Conservation (phyloP, 1,140 invertebrate genomes). For the Eueides isabella region DNA sequence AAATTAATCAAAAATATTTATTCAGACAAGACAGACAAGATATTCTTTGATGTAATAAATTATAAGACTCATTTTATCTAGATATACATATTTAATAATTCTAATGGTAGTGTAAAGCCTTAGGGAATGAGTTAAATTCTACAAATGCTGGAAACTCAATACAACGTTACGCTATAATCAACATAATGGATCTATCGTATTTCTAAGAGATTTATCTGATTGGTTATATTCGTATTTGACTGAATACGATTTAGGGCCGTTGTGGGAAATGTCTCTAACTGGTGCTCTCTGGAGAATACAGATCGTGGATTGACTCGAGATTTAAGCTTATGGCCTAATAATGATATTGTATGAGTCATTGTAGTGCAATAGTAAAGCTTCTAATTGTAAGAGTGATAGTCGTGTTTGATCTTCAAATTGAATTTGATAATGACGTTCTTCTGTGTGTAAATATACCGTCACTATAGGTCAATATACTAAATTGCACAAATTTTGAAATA, state of each 20-base stretch:
- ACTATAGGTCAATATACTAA: no score
- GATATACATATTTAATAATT: background rate
- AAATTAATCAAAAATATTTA: no score
- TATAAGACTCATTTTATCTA: background rate
- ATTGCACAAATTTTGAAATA: background rate
- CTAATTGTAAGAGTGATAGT: background rate
- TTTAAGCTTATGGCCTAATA: background rate
- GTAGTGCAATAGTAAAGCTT: background rate
- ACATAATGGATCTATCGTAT: conserved; percentile 6
- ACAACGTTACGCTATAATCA: background rate
- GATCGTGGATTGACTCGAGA: background rate
- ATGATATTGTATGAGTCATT: background rate
- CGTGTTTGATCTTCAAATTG: background rate
- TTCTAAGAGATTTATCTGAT: conserved; percentile 8
- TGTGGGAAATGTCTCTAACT: background rate
- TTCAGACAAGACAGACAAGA: no score
- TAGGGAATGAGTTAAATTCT: background rate
- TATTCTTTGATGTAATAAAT: no score
- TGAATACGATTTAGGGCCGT: background rate
- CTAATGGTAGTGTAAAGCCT: background rate
- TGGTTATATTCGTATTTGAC: conserved; percentile 1
- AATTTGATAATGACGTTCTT: no score
- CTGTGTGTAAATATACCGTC: no score
- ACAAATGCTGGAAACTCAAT: background rate
- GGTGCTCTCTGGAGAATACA: background rate